Conservation (phyloP, 2,113 vertebrate genomes). For the Salvelinus alpinus region DNA sequence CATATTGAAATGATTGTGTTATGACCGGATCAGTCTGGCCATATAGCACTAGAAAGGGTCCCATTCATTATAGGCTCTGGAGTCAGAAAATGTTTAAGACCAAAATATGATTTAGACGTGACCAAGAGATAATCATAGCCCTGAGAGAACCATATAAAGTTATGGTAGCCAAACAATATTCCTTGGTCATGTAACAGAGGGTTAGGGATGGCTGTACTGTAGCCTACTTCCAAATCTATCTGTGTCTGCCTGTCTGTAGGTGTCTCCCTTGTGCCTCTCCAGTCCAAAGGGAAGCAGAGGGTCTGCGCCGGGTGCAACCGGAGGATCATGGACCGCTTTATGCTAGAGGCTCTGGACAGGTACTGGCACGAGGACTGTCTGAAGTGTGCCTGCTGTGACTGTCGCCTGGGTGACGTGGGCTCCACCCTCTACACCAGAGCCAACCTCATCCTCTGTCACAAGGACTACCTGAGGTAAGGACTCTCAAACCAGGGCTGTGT, state of each 20-base stretch:
- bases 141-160: neutral
- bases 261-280: slow-evolving; percentile 89
- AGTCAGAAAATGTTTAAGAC: neutral
- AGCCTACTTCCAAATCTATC: neutral
- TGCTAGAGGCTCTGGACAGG: slow-evolving; percentile 93
- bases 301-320: slow-evolving; percentile 93
- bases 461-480: slow-evolving; percentile 91
- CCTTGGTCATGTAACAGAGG: no score
- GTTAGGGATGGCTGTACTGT: no score
- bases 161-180: no score
- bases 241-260: slow-evolving; percentile 56
- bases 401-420: slow-evolving; percentile 90
- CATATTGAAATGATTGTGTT: neutral
- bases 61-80: neutral
- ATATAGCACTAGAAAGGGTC: neutral
- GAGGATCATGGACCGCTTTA: slow-evolving; percentile 94
- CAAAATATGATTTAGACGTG: neutral
- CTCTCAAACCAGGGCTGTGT: no score
- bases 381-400: slow-evolving; percentile 96
- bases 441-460: slow-evolving; percentile 94
- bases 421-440: slow-evolving; percentile 96
- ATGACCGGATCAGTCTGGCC: neutral
- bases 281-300: slow-evolving; percentile 91
- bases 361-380: slow-evolving; percentile 97
- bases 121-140: neutral